These are phyloP conservation scores for Temnothorax longispinosus DNA, from an alignment of 1,140 invertebrate species.

Conservation along the genomic window DNA sequence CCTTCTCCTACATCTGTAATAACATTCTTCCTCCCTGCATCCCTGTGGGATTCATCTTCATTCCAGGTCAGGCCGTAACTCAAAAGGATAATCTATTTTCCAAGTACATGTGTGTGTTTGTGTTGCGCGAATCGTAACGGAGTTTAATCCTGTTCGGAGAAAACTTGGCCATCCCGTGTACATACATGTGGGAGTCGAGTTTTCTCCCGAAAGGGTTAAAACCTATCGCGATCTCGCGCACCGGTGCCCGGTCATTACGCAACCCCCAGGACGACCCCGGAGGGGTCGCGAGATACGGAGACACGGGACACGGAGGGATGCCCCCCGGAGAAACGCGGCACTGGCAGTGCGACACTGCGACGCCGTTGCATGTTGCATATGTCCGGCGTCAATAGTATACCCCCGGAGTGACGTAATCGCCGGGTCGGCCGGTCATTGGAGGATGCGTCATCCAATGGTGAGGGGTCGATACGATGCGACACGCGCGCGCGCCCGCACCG, in stretches of 20 bases:
- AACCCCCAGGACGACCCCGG: slow-evolving; percentile 8
- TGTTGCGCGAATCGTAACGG: too few relatives aligned
- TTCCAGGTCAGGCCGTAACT: neutral
- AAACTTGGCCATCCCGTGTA: neutral
- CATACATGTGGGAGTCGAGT: neutral
- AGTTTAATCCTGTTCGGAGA: neutral
- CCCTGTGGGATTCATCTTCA: neutral
- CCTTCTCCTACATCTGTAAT: neutral
- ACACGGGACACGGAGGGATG: slow-evolving; percentile 35
- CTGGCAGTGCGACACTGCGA: slow-evolving; percentile 71
- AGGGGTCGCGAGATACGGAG: neutral
- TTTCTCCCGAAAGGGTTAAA: slow-evolving; percentile 15
- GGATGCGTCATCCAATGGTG: slow-evolving; percentile 82
- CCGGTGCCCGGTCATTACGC: slow-evolving; percentile 20
- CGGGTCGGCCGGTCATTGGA: slow-evolving; percentile 82
- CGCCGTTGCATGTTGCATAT: slow-evolving; percentile 64
- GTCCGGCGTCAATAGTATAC: slow-evolving; percentile 82
- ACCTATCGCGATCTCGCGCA: neutral
- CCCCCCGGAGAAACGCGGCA: slow-evolving; percentile 60
- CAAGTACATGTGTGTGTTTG: too few relatives aligned
- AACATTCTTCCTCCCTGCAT: neutral
- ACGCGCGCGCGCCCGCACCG: slow-evolving; percentile 34
- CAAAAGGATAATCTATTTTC: slow-evolving; percentile 12
- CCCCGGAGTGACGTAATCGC: slow-evolving; percentile 81
- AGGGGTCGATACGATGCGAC: slow-evolving; percentile 81